Evolutionary conservation across 1,140 invertebrate species (phyloP), one percentile per base, ranked within the genome.

Genomic region (Phocides pigmalion): DNA sequence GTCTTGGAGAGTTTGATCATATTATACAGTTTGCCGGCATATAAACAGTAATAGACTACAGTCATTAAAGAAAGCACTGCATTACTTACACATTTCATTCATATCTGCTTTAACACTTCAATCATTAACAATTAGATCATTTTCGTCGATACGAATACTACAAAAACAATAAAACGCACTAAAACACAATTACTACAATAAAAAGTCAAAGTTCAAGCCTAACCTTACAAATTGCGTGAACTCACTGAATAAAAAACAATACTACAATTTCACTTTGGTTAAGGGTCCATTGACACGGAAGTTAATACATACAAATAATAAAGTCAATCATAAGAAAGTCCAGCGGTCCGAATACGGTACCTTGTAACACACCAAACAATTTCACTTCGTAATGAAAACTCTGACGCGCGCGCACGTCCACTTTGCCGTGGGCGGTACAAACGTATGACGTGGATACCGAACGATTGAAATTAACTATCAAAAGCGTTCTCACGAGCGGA

Each of bases 21-120:
- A n/a, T n/a, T n/a, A n/a, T n/a, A n/a, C n/a, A n/a, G 25, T 28
- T 28, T 28, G 9, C 25, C 25, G 25, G 25, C 25, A 8, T 28
- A 0, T 8, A 28, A 56, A 63, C 14, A 62, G 35, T 51, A 17
- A 50, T 61, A 58, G 32, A 54, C 35, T 37, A 46, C 47, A 14
- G 17, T 50, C 50, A 65, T 35, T 44, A 19, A 35, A 56, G 19
- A 49, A 42, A n/a, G n/a, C n/a, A 64, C 66, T 56, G 49, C 66
- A 62, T 37, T 81, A 87, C 84, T 87, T 76, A 87, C 84, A 85
- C 74, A 84, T 85, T 49, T 87, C 82, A 72, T 85, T 74, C 79
- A 87, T 85, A 69, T 76, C 77, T 35, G 41, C 28, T 58, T 46
- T 64, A 66, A 68, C 42, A 71, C 67, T 70, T 71, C 53, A 0